Evolutionary conservation across 53 echinoderm and acorn worm species (phyloP), one percentile per base, ranked within the genome.

Genomic region (Echinarachnius parma): DNA sequence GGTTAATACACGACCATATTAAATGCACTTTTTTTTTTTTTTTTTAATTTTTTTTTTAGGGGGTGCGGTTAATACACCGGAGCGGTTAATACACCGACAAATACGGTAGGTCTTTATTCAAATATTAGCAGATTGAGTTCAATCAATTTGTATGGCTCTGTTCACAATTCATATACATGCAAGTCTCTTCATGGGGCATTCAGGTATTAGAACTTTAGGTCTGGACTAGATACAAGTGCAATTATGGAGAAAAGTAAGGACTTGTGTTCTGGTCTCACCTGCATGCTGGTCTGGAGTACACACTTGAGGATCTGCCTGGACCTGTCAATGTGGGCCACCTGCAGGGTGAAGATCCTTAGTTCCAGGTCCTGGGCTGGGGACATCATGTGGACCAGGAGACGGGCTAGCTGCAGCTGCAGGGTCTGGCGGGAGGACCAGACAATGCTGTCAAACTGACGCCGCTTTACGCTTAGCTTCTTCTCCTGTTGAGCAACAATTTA

Each of bases 341-440:
- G 87, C 24, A 88, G 71, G 22, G 88, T 74, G 53, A 82, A 86
- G 33, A 84, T 75, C 61, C 91, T 64, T 28, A 86, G 47, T 7
- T 77, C 0, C 1, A 88, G 66, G 26, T 61, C 59, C 48, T 98
- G 98, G 31, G 76, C 61, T 20, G 98, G 98, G 24, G 88, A 92
- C 86, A 92, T 88, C 91, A 98, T 88, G 65, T 98, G 98, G 27
- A 92, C 83, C 62, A 98, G 54, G 34, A 98, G 80, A 5, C 88
- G 86, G 34, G 78, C 88, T 10, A 98, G 86, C 53, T 98, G 98
- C 7, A 88, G 82, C 48, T 92, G 84, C 3, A 98, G 75, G 2
- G 91, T 92, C 26, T 92, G 92, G 19, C 84, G 69, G 11, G 92
- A 92, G 13, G 98, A 76, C 98, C 98, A 98, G 10, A 92, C 74